A percentile compares a stretch with the other conserved stretches of the same genome.
These are phyloP conservation scores for Strigamia crassipes DNA, from an alignment of 2,888 invertebrate genomes.

Conservation along the genomic window DNA sequence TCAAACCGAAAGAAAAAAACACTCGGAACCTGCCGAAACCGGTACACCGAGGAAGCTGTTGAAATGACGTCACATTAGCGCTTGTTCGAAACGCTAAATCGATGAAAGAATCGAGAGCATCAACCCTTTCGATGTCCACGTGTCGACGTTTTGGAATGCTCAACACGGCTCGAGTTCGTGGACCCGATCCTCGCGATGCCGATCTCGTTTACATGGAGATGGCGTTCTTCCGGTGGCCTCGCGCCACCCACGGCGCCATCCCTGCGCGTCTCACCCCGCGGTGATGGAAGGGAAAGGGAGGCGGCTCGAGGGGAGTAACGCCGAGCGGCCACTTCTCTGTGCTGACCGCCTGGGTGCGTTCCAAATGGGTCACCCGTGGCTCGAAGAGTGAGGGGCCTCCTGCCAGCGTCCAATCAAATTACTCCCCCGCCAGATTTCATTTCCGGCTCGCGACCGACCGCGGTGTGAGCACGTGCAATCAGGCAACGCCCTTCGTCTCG, in stretches of 20 bases:
- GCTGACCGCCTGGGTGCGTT: conserved; percentile 40
- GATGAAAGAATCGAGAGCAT: conserved; percentile 3
- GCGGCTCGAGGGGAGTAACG: background rate
- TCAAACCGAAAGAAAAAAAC: no score
- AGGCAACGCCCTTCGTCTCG: conserved; percentile 28
- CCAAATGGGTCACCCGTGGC: conserved; percentile 38
- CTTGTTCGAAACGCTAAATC: background rate
- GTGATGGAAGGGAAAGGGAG: conserved; percentile 8
- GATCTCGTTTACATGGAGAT: conserved; percentile 39
- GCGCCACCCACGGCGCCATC: conserved; percentile 40
- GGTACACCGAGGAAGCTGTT: background rate
- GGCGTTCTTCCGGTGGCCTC: conserved; percentile 42
- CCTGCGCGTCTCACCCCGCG: conserved; percentile 14
- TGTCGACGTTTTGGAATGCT: conserved; percentile 21
- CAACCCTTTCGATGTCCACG: conserved; percentile 31
- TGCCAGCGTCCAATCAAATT: conserved; percentile 40
- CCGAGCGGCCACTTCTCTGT: conserved; percentile 35
- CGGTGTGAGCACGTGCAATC: conserved; percentile 36
- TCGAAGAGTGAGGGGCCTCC: conserved; percentile 35
- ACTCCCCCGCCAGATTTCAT: conserved; percentile 42
- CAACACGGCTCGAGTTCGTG: conserved; percentile 37
- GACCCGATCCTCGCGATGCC: conserved; percentile 19
- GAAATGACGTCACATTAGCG: background rate
- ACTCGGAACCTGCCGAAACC: background rate
- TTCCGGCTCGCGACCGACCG: conserved; percentile 35